Base-by-base conservation (phyloP, 2,888 invertebrate species). In the Pandemis corylana region DNA sequence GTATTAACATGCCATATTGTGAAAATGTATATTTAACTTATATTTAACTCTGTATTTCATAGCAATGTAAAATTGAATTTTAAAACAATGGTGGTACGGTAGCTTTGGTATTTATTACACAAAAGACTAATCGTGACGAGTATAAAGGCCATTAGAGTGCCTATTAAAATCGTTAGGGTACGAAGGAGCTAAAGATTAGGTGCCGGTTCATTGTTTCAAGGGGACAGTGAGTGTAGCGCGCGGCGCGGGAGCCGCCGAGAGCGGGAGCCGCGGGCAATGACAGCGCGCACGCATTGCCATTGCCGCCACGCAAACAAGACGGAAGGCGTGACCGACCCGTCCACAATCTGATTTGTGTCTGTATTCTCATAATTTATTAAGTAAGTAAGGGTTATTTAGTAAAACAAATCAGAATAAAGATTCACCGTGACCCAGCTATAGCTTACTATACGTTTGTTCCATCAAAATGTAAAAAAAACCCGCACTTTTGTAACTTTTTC, bases 281-380 rank as follows among this genome's bases (percentile, higher is more conserved):
- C 90, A 90, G 89, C 84, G 89, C 87, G 87, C 83, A 85, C 88
- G 89, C 90, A 90, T 86, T 86, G 79, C 86, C 85, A 90, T 90
- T 86, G 87, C 83, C 79, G 83, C 84, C 85, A 83, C 83, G 84
- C 84, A 83, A 80, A 81, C 77, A 71, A 70, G 69, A 81, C 71
- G 75, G 74, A 51, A 83, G 84, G 85, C 79, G 84, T 84, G 84
- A 80, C 81, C 80, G 78, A 80, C 77, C 80, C 80, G 81, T 73
- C 76, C 75, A 68, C 79, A 76, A 41, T 67, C 66, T 62, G 61
- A 75, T 71, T 75, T 75, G 62, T 71, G 53, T 36, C 62, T 67
- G 49, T 59, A 61, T 62, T 42, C 15, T 70, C 61, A 7, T 66
- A 61, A 59, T 59, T 59, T 5, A 59, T 12, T 6, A 28, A 5